A percentile compares a stretch with the other conserved stretches of the same genome.
Conservation (phyloP, 2,113 vertebrate species). For the Mobula hypostoma region DNA sequence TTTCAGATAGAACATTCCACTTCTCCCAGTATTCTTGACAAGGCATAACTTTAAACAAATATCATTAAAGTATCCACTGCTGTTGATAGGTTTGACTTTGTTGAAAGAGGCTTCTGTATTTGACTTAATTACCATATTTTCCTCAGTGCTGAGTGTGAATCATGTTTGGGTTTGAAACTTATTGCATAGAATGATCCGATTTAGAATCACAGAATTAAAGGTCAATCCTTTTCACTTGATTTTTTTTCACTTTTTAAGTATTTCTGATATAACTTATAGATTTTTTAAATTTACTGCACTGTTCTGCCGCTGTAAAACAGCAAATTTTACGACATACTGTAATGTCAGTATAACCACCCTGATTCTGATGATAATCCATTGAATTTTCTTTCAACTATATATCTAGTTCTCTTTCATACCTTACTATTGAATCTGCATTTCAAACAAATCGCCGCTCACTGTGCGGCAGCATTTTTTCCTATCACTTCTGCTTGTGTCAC, state of each 20-base stretch:
- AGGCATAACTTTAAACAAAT: too few species aligned
- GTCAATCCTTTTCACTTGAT: too few species aligned
- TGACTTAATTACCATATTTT: neutral
- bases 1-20: too few species aligned
- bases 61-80: neutral
- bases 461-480: neutral
- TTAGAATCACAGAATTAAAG: neutral
- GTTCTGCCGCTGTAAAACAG: too few species aligned
- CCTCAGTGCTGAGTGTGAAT: neutral
- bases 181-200: neutral
- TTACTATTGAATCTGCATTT: neutral
- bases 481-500: neutral
- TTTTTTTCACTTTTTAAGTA: too few species aligned
- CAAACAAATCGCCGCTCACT: neutral
- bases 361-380: too few species aligned
- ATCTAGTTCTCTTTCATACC: neutral
- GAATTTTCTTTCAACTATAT: too few species aligned
- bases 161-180: neutral
- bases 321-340: too few species aligned
- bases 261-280: too few species aligned
- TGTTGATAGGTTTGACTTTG: neutral
- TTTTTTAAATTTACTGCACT: too few species aligned
- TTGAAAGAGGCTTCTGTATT: neutral
- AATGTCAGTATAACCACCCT: too few species aligned
- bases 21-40: too few species aligned